Conservation (phyloP, 2,797 vertebrate genomes). For the Halcyon badia region DNA sequence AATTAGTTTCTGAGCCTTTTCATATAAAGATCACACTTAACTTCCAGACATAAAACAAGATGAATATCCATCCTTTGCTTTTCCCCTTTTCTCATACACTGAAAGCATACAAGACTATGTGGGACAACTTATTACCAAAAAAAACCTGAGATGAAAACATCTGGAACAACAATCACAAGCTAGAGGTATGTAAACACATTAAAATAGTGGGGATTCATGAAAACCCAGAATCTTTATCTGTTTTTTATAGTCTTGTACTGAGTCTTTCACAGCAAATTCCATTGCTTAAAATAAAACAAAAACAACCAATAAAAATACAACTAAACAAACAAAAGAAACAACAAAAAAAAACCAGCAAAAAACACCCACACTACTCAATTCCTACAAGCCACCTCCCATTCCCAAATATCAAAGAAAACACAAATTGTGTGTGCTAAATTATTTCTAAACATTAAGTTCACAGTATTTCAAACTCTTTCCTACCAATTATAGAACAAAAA, state of each 20-base stretch:
- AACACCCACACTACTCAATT: not conserved
- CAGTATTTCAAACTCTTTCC: not conserved
- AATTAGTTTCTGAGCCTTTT: not conserved
- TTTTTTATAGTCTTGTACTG: not conserved
- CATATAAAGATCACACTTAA: not conserved
- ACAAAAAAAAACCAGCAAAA: not conserved
- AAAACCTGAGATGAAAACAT: not conserved
- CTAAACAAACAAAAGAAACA: not conserved
- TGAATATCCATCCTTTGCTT: accelerated
- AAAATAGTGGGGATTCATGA: not conserved
- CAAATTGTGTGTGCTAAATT: not conserved
- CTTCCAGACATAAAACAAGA: not conserved
- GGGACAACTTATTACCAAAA: not conserved
- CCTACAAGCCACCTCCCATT: not conserved
- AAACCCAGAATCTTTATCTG: not conserved
- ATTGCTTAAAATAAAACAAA: not conserved
- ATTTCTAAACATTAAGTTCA: not conserved
- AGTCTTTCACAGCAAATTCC: not conserved
- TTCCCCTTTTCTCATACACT: not conserved
- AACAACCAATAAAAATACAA: too few species aligned
- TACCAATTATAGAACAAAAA: not conserved
- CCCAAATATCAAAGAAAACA: not conserved
- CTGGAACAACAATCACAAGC: not conserved
- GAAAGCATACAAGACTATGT: not conserved
- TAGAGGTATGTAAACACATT: not conserved